Conservation (phyloP, 2,113 vertebrate species). For the Empidonax alnorum region DNA sequence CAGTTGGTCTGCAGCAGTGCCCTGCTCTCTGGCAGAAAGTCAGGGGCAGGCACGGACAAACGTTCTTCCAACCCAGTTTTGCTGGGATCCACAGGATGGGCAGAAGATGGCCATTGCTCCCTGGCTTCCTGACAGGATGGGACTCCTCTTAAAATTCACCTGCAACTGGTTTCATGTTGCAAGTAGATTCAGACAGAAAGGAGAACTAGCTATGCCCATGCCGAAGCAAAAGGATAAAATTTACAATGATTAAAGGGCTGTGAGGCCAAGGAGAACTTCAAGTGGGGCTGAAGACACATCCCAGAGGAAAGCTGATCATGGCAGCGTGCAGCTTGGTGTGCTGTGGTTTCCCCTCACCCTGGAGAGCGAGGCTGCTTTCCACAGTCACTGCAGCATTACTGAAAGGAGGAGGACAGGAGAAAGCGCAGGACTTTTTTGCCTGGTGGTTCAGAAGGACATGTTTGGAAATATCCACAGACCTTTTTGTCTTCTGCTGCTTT, state of each 20-base stretch:
- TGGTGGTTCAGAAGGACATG: not conserved
- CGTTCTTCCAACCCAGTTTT: fast-evolving
- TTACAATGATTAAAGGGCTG: not conserved
- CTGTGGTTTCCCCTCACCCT: fast-evolving
- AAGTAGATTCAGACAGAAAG: not conserved
- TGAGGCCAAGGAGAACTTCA: not conserved
- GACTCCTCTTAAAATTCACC: not conserved
- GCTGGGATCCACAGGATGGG: fast-evolving
- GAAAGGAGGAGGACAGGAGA: not conserved
- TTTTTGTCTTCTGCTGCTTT: not conserved
- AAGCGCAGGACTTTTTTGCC: not conserved
- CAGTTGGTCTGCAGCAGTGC: not conserved
- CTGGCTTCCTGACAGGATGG: not conserved
- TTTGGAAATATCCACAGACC: not conserved
- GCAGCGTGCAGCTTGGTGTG: not conserved
- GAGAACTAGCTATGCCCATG: not conserved
- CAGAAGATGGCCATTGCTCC: not conserved
- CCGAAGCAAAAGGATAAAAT: not conserved
- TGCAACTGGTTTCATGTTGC: not conserved
- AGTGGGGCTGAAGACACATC: not conserved
- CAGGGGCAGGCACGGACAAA: not conserved
- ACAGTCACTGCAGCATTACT: not conserved
- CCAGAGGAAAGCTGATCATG: not conserved
- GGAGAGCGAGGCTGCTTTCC: not conserved
- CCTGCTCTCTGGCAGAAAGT: fast-evolving